phyloP scores from a whole-genome alignment of 2,797 vertebrate genomes.

The Hydrophis major region DNA sequence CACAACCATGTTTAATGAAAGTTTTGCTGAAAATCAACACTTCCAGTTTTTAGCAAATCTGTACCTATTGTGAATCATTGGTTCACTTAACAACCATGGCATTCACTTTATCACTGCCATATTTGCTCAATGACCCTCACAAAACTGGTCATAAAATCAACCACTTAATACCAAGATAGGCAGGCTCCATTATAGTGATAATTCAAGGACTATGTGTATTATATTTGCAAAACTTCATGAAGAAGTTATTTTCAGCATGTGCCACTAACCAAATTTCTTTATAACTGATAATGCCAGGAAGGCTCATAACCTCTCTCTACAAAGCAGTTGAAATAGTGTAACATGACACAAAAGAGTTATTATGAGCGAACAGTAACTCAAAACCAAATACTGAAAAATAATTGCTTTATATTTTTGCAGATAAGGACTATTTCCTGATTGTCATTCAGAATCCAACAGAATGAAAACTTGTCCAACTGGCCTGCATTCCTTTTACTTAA shows the following conservation, averaged over 20 bases:
- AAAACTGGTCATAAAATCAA: not conserved
- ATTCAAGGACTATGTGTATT: not conserved
- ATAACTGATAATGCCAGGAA: not conserved
- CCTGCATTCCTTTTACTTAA: not conserved
- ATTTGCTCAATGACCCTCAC: not conserved
- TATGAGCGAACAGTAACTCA: not conserved
- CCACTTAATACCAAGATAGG: not conserved
- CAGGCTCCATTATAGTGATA: not conserved
- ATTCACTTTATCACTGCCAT: not conserved
- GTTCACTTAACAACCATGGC: not conserved
- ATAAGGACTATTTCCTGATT: conserved; percentile 97
- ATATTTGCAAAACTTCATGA: not conserved
- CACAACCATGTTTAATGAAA: not conserved
- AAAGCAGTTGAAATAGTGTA: not conserved
- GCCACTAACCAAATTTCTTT: not conserved
- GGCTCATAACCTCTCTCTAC: not conserved
- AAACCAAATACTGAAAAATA: conserved; percentile 16
- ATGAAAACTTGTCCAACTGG: conserved; percentile 59
- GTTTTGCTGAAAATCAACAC: not conserved
- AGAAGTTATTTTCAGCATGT: not conserved
- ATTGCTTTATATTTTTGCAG: conserved; percentile 70
- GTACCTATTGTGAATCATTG: not conserved
- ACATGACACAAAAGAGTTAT: not conserved
- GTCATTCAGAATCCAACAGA: conserved; percentile 95
- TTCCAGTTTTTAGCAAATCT: not conserved